Evolutionary conservation across 1,140 invertebrate genomes (phyloP).

Genomic region (Drosophila punjabiensis): DNA sequence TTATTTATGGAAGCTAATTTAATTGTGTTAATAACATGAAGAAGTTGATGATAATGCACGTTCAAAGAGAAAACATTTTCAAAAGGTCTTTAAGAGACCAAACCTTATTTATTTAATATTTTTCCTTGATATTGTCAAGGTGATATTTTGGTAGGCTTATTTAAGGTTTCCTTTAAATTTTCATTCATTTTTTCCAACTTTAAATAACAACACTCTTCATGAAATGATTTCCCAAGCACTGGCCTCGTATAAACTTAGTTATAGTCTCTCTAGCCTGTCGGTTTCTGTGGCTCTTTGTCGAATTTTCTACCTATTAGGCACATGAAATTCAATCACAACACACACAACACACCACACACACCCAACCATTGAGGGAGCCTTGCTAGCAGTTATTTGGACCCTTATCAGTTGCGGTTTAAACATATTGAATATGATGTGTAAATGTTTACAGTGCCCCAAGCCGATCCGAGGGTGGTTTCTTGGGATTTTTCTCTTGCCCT

Average conservation of each 20-base stretch:
- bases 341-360: slow-evolving; percentile 34
- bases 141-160: not conserved
- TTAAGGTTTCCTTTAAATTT: not conserved
- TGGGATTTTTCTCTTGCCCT: slow-evolving; percentile 7
- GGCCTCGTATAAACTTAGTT: slow-evolving; percentile 15
- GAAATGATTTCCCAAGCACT: not conserved
- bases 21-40: not conserved
- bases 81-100: too few species aligned
- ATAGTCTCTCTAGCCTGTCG: not conserved
- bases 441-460: slow-evolving; percentile 44
- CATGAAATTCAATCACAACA: slow-evolving; percentile 80
- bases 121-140: too few species aligned
- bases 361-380: slow-evolving; percentile 2
- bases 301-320: slow-evolving; percentile 83
- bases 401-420: slow-evolving; percentile 76
- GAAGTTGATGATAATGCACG: not conserved
- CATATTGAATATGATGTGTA: slow-evolving; percentile 78
- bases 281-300: slow-evolving; percentile 55
- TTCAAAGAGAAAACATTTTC: not conserved
- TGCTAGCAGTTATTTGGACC: slow-evolving; percentile 58
- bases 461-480: slow-evolving; percentile 20
- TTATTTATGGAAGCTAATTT: too few species aligned
- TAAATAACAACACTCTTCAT: not conserved
- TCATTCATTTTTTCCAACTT: not conserved
- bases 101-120: not conserved